phyloP scores from a whole-genome alignment of 2,113 vertebrate species.

The Megalops atlanticus region DNA sequence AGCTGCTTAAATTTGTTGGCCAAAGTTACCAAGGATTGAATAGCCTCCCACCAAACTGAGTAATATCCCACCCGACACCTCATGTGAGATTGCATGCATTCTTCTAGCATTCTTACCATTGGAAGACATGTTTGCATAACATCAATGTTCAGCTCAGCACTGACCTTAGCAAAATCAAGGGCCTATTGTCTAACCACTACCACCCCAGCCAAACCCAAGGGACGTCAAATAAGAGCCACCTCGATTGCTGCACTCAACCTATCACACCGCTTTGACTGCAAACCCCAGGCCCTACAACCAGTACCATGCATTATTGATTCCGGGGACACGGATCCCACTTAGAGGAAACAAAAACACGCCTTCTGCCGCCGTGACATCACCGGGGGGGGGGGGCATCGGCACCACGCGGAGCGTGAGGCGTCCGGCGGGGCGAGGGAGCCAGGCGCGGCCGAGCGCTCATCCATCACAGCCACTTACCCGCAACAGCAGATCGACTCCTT shows the following conservation, averaged over 20 bases:
- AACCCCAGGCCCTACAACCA: constrained; percentile 20
- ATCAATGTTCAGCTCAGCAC: too few relatives aligned
- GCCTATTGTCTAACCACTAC: neutral
- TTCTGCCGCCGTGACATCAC: neutral
- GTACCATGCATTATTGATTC: constrained; percentile 21
- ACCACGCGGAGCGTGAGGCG: neutral
- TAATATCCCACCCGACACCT: too few relatives aligned
- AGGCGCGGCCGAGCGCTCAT: neutral
- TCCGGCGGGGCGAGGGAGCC: neutral
- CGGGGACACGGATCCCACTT: constrained; percentile 19
- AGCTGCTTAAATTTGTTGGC: too few relatives aligned
- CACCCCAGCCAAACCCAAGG: constrained; percentile 7
- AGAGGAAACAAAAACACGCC: constrained; percentile 20
- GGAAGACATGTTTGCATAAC: neutral
- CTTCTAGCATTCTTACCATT: neutral
- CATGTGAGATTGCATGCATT: neutral
- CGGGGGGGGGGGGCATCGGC: too few relatives aligned
- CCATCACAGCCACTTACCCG: constrained; percentile 10
- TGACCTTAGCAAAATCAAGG: too few relatives aligned
- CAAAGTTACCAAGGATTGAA: too few relatives aligned
- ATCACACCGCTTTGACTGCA: constrained; percentile 11
- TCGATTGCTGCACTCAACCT: constrained; percentile 14
- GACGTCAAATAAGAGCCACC: constrained; percentile 3
- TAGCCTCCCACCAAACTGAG: too few relatives aligned
- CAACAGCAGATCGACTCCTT: neutral